These are phyloP conservation scores for Heliconius ismenius DNA, from an alignment of 2,888 invertebrate species.

Conservation along the genomic window DNA sequence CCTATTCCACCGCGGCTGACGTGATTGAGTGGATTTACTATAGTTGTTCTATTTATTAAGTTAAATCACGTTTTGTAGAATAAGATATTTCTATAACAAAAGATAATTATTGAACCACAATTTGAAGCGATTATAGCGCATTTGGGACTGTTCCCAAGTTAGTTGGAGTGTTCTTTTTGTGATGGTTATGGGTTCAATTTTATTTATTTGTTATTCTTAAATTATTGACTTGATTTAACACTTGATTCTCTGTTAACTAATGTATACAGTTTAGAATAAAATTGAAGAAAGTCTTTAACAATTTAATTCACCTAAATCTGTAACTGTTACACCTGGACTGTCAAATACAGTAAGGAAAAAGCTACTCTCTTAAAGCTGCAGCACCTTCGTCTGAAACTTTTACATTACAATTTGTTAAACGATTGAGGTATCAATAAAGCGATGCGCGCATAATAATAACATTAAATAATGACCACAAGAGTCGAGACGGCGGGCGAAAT, in stretches of 20 bases:
- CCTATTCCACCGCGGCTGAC: slow-evolving; percentile 33
- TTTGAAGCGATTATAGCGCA: too few relatives aligned
- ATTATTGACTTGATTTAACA: too few relatives aligned
- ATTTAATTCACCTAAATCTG: background rate
- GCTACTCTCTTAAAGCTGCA: background rate
- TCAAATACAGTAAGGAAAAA: background rate
- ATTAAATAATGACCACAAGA: slow-evolving; percentile 42
- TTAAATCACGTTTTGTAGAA: slow-evolving; percentile 9
- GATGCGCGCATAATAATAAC: slow-evolving; percentile 37
- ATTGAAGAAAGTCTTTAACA: too few relatives aligned
- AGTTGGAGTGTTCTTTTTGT: too few relatives aligned
- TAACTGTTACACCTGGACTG: background rate
- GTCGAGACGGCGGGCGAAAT: slow-evolving; percentile 37
- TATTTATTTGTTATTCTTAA: too few relatives aligned
- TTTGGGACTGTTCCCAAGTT: too few relatives aligned
- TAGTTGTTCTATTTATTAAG: slow-evolving; percentile 8
- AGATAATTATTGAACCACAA: background rate
- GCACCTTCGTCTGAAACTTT: background rate
- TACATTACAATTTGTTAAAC: slow-evolving; percentile 6
- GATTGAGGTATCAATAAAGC: slow-evolving; percentile 33
- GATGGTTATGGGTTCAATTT: too few relatives aligned
- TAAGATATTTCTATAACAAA: background rate
- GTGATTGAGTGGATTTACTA: slow-evolving; percentile 23
- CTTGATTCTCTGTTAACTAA: background rate
- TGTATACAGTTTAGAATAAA: background rate